Base-by-base conservation (phyloP, 2,888 invertebrate genomes). In the Lasioglossum morio region DNA sequence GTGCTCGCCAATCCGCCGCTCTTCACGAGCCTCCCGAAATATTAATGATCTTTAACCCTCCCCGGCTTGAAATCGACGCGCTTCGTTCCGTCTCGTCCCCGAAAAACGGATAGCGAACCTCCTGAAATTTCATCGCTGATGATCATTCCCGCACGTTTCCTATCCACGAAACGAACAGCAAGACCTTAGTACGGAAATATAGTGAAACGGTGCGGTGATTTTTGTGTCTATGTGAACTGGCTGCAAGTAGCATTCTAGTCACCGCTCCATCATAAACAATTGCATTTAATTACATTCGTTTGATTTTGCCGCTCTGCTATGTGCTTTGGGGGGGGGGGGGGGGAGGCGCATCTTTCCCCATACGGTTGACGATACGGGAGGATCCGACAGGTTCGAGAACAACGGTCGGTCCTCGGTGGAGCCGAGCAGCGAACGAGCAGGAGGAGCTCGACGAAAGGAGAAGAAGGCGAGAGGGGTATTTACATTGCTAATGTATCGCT, bases 401-500 rank as follows among this genome's bases (percentile, higher is more conserved):
- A 34, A 57, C 79, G 75, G n/a, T 73, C 57, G 14, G 60, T 70
- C 57, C 40, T 27, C 14, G 79, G 79, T 23, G 57, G 27, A 60
- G 81, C 40, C 37, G 70, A 30, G 76, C 14, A 48, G 14, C 37
- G 40, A 37, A 70, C n/a, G 40, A 23, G 8, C 77, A n/a, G 80
- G 69, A 57, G 77, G 79, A 81, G 72, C 70, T 27, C 66, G 77
- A 76, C 40, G 79, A 73, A 66, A 66, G 77, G 63, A 40, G 78
- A 72, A 79, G 87, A 79, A 79, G 85, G 84, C 79, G 77, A 82
- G 88, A 85, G 91, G 90, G 91, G 92, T 93, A 95, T 95, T 95
- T 94, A 94, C 94, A 95, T 94, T 95, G 95, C 95, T 95, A 95
- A 95, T 95, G 94, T 93, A 94, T 94, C 94, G 93, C 90, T 92